Evolutionary conservation across 2,797 vertebrate genomes (phyloP).

Genomic region (Glossophaga mutica): DNA sequence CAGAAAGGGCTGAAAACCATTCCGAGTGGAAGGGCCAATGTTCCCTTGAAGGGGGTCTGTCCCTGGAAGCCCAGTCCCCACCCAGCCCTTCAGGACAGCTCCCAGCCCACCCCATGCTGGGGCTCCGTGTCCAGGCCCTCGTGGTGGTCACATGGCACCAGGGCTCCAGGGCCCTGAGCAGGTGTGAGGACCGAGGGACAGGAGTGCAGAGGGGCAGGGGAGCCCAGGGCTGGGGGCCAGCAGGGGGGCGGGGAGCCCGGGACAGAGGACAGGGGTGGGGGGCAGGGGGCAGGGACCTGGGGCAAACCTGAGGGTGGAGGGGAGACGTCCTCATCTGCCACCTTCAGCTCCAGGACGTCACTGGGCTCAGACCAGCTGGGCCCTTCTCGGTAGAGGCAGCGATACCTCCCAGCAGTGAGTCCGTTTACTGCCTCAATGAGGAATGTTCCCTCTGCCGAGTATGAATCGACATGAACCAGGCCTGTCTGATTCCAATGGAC

Average conservation of each 20-base stretch:
- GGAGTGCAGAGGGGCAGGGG: not conserved
- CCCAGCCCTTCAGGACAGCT: no score
- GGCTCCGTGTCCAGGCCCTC: not conserved
- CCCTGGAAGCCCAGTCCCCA: not conserved
- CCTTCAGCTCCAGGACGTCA: not conserved
- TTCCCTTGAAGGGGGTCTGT: not conserved
- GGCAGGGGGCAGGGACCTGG: not conserved
- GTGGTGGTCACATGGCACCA: not conserved
- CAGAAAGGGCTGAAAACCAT: not conserved
- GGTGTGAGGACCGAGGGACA: not conserved
- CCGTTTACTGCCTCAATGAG: rapidly evolving
- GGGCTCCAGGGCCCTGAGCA: not conserved
- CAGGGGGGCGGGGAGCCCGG: not conserved
- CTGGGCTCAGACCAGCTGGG: not conserved
- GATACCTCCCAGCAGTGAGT: not conserved
- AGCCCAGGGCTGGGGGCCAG: no score
- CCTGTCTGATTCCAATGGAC: rapidly evolving
- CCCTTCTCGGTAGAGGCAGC: not conserved
- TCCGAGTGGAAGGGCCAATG: not conserved
- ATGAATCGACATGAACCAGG: rapidly evolving
- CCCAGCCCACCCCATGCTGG: no score
- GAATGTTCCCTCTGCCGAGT: not conserved
- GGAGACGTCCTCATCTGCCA: not conserved
- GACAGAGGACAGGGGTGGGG: not conserved
- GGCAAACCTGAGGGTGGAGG: not conserved